Percentiles rank a stretch among this genome's conserved stretches.
These are phyloP conservation scores for Anthopleura xanthogrammica DNA, from an alignment of 92 coral and sea anemone species.

Conservation along the genomic window DNA sequence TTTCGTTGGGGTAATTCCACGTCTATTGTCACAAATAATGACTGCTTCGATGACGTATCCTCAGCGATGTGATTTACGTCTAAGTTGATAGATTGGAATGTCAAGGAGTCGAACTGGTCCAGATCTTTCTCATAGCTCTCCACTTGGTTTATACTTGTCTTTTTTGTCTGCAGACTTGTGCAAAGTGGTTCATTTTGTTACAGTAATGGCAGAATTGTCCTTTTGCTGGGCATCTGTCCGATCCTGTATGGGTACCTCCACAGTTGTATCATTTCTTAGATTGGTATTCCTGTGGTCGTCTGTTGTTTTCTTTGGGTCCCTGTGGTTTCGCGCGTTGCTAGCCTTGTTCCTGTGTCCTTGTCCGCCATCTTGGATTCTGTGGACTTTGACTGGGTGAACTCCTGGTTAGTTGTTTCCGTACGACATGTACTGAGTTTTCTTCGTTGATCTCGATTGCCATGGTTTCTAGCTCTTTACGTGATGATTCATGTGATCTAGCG, in stretches of 20 bases:
- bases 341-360: no score
- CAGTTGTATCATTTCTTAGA: slow-evolving; percentile 41
- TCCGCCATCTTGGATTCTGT: no score
- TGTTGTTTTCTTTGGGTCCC: no score
- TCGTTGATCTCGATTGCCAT: no score
- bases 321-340: no score
- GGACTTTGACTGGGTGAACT: no score
- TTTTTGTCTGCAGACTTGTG: slow-evolving; percentile 32
- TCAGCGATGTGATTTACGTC: background rate
- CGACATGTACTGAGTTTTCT: no score
- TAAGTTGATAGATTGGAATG: background rate
- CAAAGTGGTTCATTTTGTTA: slow-evolving; percentile 34
- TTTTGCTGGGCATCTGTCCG: slow-evolving; percentile 46
- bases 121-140: slow-evolving; percentile 13
- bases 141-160: background rate
- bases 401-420: no score
- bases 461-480: no score
- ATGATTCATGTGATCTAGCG: no score
- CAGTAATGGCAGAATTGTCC: slow-evolving; percentile 44
- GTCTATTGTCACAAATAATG: slow-evolving; percentile 28
- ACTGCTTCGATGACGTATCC: slow-evolving; percentile 16
- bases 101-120: no score
- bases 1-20: slow-evolving; percentile 16
- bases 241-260: slow-evolving; percentile 46
- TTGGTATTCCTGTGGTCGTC: slow-evolving; percentile 16